A percentile compares a stretch with the other conserved stretches of the same genome.
Conservation (phyloP, 1,140 invertebrate species). For the Oncopodura yosiiana region DNA sequence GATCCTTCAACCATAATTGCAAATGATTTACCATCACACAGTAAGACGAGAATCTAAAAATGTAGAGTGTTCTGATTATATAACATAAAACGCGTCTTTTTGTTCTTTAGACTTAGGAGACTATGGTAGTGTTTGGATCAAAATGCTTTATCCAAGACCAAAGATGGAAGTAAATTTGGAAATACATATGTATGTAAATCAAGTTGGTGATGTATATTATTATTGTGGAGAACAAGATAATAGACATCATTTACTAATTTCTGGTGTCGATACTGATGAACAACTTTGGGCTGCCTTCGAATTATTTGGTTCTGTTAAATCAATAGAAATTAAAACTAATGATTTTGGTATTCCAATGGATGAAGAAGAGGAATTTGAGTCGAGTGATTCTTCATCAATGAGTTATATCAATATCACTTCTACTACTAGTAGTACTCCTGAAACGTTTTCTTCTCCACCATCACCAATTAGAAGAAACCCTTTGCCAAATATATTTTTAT, state of each 20-base stretch:
- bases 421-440: no score
- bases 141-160: not conserved
- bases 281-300: conserved; percentile 4
- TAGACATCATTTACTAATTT: not conserved
- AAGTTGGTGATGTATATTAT: not conserved
- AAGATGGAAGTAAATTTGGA: not conserved
- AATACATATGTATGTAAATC: not conserved
- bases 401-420: no score
- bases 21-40: not conserved
- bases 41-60: not conserved
- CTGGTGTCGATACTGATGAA: not conserved
- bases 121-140: not conserved
- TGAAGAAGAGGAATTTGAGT: no score
- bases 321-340: no score
- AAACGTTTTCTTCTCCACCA: no score
- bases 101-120: not conserved
- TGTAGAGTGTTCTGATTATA: not conserved
- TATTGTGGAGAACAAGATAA: not conserved
- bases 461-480: no score
- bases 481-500: no score
- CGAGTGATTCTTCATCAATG: no score
- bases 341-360: no score
- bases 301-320: no score
- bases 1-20: not conserved
- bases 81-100: not conserved